Conservation (phyloP, 2,888 invertebrate species). For the Taenaris catops region DNA sequence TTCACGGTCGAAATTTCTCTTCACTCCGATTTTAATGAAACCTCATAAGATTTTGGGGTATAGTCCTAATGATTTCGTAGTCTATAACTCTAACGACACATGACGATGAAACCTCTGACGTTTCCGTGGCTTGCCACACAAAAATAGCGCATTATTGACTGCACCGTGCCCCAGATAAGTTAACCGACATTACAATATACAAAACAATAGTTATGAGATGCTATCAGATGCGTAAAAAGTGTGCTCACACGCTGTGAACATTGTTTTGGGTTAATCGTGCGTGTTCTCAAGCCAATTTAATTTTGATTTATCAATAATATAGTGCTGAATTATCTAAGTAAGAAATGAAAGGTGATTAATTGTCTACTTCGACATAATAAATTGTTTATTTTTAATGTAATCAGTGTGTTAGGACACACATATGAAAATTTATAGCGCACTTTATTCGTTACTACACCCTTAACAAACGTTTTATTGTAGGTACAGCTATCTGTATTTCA, state of each 20-base stretch:
- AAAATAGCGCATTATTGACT: conserved; percentile 8
- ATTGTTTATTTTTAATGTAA: too few relatives aligned
- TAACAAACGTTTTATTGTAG: too few relatives aligned
- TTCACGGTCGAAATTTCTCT: too few relatives aligned
- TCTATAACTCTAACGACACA: background rate
- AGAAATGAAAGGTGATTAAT: conserved; percentile 1
- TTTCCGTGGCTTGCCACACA: conserved; percentile 5
- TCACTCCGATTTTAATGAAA: too few relatives aligned
- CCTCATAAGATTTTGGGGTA: too few relatives aligned
- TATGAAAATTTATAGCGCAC: too few relatives aligned
- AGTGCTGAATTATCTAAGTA: background rate
- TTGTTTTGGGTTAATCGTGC: conserved; percentile 15
- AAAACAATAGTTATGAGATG: conserved; percentile 19
- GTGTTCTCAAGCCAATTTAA: conserved; percentile 16
- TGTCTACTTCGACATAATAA: too few relatives aligned
- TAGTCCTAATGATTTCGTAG: too few relatives aligned
- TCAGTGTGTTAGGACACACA: too few relatives aligned
- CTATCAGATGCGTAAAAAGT: conserved; percentile 17
- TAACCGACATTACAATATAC: conserved; percentile 16
- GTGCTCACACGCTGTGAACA: conserved; percentile 15
- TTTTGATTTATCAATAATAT: conserved; percentile 9
- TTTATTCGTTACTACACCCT: too few relatives aligned
- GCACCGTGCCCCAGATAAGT: conserved; percentile 16
- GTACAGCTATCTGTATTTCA: too few relatives aligned
- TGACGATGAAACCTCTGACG: background rate